phyloP scores from a whole-genome alignment of 2,113 vertebrate genomes.

The Euleptes europaea region DNA sequence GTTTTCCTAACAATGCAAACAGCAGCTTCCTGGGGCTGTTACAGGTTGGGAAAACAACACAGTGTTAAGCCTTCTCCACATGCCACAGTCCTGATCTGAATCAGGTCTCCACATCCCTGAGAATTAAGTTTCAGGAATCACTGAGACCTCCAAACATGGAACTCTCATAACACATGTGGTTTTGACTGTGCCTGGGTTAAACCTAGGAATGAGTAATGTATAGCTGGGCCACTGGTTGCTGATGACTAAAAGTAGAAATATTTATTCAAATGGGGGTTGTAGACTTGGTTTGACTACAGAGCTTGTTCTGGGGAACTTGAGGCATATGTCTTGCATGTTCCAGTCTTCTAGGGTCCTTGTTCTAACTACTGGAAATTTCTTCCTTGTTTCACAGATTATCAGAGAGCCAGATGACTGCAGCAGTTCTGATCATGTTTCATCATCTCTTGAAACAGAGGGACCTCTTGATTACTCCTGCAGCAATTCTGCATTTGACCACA shows the following conservation, averaged over 20 bases:
- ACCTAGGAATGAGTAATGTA: too few relatives aligned
- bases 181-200: too few relatives aligned
- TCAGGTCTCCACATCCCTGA: too few relatives aligned
- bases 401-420: constrained; percentile 57
- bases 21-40: too few relatives aligned
- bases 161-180: too few relatives aligned
- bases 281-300: not conserved
- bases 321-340: not conserved
- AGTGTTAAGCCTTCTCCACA: too few relatives aligned
- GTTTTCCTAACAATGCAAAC: too few relatives aligned
- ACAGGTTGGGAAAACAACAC: too few relatives aligned
- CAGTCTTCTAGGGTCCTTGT: not conserved
- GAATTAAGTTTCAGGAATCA: too few relatives aligned
- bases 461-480: not conserved
- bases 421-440: constrained; percentile 29
- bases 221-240: not conserved
- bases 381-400: constrained; percentile 53
- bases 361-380: constrained; percentile 16
- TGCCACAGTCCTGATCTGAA: too few relatives aligned
- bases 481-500: not conserved
- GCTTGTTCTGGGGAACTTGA: not conserved
- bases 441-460: constrained; percentile 33
- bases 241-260: not conserved
- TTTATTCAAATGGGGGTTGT: not conserved
- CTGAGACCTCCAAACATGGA: too few relatives aligned